Evolutionary conservation across 2,797 vertebrate genomes (phyloP).

Genomic region (Hapalemur alaotrensis): DNA sequence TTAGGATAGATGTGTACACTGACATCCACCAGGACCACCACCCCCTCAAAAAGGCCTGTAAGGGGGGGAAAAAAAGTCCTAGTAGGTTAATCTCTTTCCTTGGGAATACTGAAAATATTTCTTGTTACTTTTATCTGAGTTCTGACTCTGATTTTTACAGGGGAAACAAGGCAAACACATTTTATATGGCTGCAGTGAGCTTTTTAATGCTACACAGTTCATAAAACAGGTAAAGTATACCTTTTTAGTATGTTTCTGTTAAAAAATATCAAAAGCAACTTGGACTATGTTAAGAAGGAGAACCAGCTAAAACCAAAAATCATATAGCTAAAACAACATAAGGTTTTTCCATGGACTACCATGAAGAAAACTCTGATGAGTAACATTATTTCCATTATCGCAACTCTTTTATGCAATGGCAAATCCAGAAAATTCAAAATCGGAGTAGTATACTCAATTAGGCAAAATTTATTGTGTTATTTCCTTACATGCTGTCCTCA

Average conservation of each 20-base stretch:
- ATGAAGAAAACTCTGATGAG: background rate
- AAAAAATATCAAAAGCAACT: background rate
- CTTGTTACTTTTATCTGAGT: slow-evolving; percentile 19
- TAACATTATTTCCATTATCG: background rate
- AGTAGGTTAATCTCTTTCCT: background rate
- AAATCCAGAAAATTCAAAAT: slow-evolving; percentile 11
- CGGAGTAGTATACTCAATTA: background rate
- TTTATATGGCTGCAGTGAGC: slow-evolving; percentile 98
- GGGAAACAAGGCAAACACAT: slow-evolving; percentile 94
- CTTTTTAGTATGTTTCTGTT: slow-evolving; percentile 24
- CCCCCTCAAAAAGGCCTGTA: background rate
- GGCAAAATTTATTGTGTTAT: background rate
- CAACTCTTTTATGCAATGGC: background rate
- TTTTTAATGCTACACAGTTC: slow-evolving; percentile 96
- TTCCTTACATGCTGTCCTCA: background rate
- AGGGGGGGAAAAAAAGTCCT: background rate
- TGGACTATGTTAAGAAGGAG: background rate
- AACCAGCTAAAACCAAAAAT: background rate
- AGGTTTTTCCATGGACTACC: background rate
- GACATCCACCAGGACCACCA: background rate
- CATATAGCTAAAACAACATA: background rate
- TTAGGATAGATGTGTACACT: background rate
- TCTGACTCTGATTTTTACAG: slow-evolving; percentile 80
- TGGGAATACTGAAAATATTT: background rate
- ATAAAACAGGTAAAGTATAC: slow-evolving; percentile 92